A percentile compares a stretch with the other conserved stretches of the same genome.
phyloP scores from a whole-genome alignment of 2,797 vertebrate species.

The Propithecus perrieri region DNA sequence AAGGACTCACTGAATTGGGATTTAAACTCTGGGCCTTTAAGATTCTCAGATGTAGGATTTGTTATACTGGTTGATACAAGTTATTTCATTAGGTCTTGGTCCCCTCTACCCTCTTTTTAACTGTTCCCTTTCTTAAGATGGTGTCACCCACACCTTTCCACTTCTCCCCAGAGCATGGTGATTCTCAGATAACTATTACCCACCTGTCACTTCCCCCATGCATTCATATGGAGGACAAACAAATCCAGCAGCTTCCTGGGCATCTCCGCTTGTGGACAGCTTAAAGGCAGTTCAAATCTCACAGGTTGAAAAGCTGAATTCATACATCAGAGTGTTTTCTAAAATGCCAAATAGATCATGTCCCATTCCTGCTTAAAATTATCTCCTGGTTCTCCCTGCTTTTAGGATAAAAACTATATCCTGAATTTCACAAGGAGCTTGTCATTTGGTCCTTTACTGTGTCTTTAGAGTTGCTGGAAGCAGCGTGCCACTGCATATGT shows the following conservation, averaged over 20 bases:
- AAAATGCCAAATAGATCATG: not conserved
- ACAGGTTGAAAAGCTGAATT: not conserved
- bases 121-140: not conserved
- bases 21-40: not conserved
- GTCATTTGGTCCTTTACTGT: not conserved
- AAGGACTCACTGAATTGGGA: not conserved
- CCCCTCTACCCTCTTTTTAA: not conserved
- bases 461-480: constrained; percentile 27
- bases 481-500: not conserved
- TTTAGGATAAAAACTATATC: not conserved
- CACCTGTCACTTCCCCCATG: too few species aligned
- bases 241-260: not conserved
- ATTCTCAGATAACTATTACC: not conserved
- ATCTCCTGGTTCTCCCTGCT: not conserved
- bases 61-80: not conserved
- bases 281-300: not conserved
- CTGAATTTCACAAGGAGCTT: not conserved
- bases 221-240: not conserved
- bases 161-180: not conserved
- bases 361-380: not conserved
- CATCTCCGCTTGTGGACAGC: not conserved
- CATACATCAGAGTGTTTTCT: not conserved
- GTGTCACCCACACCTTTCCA: not conserved
- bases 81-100: not conserved
- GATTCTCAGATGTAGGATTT: not conserved